Evolutionary conservation across 1,140 invertebrate species (phyloP).

Genomic region (Heliconius himera): DNA sequence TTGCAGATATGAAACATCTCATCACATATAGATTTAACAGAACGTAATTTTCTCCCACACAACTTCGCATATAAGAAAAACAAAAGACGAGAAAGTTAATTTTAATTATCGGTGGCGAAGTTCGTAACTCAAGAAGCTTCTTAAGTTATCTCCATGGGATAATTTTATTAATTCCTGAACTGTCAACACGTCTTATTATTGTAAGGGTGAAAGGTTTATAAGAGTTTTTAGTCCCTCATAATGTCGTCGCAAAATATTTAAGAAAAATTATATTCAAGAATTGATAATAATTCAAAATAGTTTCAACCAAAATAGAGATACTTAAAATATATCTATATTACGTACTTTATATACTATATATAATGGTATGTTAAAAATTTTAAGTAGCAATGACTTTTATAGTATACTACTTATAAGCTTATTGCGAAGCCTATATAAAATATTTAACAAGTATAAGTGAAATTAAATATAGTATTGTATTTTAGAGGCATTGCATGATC

Average conservation of each 20-base stretch:
- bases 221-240: neutral
- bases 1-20: neutral
- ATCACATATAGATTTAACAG: neutral
- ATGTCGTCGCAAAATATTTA: neutral
- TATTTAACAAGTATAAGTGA: too few relatives aligned
- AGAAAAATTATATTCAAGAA: too few relatives aligned
- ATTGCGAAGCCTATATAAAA: too few relatives aligned
- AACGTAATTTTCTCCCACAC: neutral
- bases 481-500: too few relatives aligned
- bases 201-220: neutral
- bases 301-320: too few relatives aligned
- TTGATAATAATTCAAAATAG: too few relatives aligned
- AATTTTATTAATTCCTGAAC: constrained; percentile 19
- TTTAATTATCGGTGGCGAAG: neutral
- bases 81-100: neutral
- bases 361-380: too few relatives aligned
- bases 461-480: too few relatives aligned
- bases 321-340: too few relatives aligned
- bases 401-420: too few relatives aligned
- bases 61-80: neutral
- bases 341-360: too few relatives aligned
- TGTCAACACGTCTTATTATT: constrained; percentile 5
- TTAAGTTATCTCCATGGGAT: constrained; percentile 1
- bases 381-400: too few relatives aligned
- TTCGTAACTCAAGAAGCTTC: neutral